Percentiles rank a stretch among this genome's conserved stretches.
phyloP scores from a whole-genome alignment of 1,140 invertebrate species.

The Lethocerus indicus region DNA sequence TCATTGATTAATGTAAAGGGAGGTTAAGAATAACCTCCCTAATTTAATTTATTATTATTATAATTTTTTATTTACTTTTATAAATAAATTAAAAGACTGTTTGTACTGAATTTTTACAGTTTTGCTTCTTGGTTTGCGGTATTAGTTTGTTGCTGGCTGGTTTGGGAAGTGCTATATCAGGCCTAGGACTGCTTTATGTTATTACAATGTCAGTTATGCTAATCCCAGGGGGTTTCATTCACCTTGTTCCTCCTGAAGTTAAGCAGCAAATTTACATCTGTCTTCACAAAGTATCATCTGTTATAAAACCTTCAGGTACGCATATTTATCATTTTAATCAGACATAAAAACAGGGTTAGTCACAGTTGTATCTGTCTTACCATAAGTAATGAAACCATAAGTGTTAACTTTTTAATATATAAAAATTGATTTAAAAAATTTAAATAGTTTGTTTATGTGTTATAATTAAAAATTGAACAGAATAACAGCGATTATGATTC shows the following conservation, averaged over 20 bases:
- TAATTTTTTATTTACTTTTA: too few relatives aligned
- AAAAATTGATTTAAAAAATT: neutral
- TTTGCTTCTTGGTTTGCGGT: conserved; percentile 2
- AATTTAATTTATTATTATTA: too few relatives aligned
- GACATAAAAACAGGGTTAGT: neutral
- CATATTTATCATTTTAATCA: neutral
- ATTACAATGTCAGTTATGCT: conserved; percentile 1
- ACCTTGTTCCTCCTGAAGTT: conserved; percentile 5
- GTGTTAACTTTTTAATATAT: neutral
- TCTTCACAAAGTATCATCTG: neutral
- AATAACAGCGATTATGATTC: too few relatives aligned
- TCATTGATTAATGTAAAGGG: too few relatives aligned
- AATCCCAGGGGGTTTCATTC: conserved; percentile 5
- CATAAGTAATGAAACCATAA: too few relatives aligned
- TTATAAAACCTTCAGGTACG: conserved; percentile 8
- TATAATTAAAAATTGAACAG: too few relatives aligned
- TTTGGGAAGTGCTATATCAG: conserved; percentile 3
- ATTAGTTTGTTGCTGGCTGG: conserved; percentile 2
- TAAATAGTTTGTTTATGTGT: too few relatives aligned
- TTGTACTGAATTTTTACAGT: conserved; percentile 1
- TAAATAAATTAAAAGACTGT: neutral
- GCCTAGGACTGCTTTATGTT: conserved; percentile 4
- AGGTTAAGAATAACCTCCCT: too few relatives aligned
- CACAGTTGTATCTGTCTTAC: too few relatives aligned
- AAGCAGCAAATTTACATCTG: neutral